Conservation (phyloP, 2,113 vertebrate genomes). For the Ophthalmotilapia sp. region DNA sequence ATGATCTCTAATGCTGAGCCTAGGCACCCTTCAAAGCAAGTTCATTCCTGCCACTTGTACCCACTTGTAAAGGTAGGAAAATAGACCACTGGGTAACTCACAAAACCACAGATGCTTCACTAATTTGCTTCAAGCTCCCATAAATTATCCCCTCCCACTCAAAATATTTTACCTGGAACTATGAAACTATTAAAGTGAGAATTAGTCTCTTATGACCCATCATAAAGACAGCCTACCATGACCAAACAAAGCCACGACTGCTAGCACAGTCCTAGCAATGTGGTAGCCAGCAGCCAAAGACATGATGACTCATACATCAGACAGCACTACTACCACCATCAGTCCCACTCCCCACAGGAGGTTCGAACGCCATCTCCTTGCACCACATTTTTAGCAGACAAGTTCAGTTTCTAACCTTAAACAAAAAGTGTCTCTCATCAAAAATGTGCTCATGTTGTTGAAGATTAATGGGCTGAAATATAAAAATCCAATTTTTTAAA, state of each 20-base stretch:
- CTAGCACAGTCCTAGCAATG: background rate
- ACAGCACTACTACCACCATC: background rate
- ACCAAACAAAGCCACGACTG: background rate
- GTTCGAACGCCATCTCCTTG: background rate
- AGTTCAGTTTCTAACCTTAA: background rate
- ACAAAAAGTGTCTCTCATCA: background rate
- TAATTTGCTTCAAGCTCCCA: background rate
- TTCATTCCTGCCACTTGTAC: background rate
- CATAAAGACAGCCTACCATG: background rate
- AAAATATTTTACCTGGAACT: background rate
- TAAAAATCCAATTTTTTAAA: background rate
- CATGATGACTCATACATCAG: background rate
- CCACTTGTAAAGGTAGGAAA: background rate
- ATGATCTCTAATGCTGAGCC: background rate
- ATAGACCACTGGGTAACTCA: background rate
- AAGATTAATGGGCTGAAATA: background rate
- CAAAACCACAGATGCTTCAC: background rate
- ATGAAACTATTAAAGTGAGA: background rate
- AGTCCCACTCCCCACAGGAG: background rate
- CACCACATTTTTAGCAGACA: background rate
- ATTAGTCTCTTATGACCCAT: background rate
- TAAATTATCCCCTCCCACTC: background rate
- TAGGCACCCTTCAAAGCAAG: background rate
- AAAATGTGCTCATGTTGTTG: background rate
- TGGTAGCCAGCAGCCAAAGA: background rate